Base-by-base conservation (phyloP, 2,113 vertebrate species). In the Pontoporia blainvillei region DNA sequence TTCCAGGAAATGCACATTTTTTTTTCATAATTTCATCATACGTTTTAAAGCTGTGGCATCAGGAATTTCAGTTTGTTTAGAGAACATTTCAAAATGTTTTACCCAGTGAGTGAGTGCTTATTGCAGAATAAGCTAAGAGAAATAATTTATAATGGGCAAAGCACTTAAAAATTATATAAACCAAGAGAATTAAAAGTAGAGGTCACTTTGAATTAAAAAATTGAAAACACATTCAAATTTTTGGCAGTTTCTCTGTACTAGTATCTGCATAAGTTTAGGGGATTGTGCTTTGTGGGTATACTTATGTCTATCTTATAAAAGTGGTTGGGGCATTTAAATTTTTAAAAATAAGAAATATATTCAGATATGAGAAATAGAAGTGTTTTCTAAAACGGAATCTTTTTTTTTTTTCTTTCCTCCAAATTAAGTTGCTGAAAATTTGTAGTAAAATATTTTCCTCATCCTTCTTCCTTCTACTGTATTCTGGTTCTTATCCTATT, bases 361-460 rank as follows among this genome's bases (percentile, higher is more conserved):
- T 78, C 57, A 93, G 21, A 64, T 89, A 39, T 91, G 83, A 82
- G 54, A 85, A 95, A 86, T 97, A 96, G 25, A 88, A 94, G 5
- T 73, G 23, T 89, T 72, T 79, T 93, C 34, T 93, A 67, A 94
- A 90, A 57, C 36, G 15, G 34, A 75, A 91, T 83, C 36, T 36
- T 41, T 44, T 64, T 62, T 44, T 31, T 61, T 31, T 41, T 39
- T 44, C 36, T 41, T 39, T 44, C 36, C 23, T 64, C 13, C 29
- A 86, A 96, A 96, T 91, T 78, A 92, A 94, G 41, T 94, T 87
- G 21, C 52, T 96, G 39, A 41, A 95, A 75, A 46, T 90, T 96
- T 94, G 34, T 83, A 90, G 36, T 66, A 96, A 97, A 79, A 54
- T 73, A 2, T 79, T 91, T 91, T 75, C 31, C 41, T 86, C 82